These are phyloP conservation scores for Tuberolachnus salignus DNA, from an alignment of 2,888 invertebrate species.

Conservation along the genomic window DNA sequence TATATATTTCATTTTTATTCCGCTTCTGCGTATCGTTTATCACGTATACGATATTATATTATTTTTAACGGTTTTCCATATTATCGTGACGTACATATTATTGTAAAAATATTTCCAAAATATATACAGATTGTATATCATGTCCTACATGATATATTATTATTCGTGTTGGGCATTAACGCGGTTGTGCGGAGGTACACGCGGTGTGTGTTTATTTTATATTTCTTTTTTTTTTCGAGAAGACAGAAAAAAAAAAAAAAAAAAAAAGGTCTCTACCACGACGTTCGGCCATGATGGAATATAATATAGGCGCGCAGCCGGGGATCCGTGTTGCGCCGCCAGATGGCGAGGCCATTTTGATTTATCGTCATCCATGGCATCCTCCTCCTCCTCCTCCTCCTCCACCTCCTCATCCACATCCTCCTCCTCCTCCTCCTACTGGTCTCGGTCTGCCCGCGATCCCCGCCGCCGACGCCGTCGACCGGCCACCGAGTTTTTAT, in stretches of 20 bases:
- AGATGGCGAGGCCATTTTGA: conserved; percentile 54
- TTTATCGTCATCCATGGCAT: conserved; percentile 52
- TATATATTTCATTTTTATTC: too few relatives aligned
- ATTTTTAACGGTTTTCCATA: too few relatives aligned
- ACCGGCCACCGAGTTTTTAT: conserved; percentile 3
- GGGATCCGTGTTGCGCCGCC: conserved; percentile 45
- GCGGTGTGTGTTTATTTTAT: background rate
- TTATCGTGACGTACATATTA: too few relatives aligned
- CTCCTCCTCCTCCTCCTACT: too few relatives aligned
- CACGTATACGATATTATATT: too few relatives aligned
- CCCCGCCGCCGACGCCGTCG: background rate
- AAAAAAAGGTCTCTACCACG: conserved; percentile 34
- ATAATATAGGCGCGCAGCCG: conserved; percentile 11
- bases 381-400: background rate
- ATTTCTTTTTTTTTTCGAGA: background rate
- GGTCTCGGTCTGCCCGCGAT: too few relatives aligned
- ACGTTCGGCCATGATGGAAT: conserved; percentile 54
- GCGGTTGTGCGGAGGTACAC: too few relatives aligned
- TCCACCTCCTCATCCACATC: background rate
- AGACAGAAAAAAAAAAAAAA: conserved; percentile 17
- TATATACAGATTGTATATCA: too few relatives aligned
- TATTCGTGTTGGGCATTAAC: too few relatives aligned
- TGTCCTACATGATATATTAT: too few relatives aligned
- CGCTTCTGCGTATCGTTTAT: too few relatives aligned
- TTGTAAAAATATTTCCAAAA: too few relatives aligned